These are phyloP conservation scores for Grammomys dolichurus DNA, from an alignment of 2,113 vertebrate genomes.

Conservation along the genomic window DNA sequence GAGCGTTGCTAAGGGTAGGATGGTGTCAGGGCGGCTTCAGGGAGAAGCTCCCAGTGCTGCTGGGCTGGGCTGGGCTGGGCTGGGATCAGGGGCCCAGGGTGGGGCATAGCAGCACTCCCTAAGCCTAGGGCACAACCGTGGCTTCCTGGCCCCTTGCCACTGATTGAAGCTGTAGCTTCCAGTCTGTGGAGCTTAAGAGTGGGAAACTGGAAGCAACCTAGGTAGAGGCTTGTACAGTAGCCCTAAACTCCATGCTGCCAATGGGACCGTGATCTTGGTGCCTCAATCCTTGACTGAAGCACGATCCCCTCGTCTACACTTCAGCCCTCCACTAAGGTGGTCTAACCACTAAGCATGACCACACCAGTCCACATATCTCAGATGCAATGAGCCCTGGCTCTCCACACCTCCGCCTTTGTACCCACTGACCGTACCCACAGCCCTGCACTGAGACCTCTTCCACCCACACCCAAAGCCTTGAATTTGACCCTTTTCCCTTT, in stretches of 20 bases:
- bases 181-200: constrained; percentile 26
- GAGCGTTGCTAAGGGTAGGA: constrained; percentile 81
- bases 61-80: constrained; percentile 65
- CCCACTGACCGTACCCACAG: not conserved
- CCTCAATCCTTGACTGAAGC: constrained; percentile 22
- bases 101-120: constrained; percentile 79
- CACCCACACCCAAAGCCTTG: not conserved
- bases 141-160: constrained; percentile 70
- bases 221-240: not conserved
- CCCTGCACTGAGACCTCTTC: not conserved
- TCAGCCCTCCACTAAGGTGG: not conserved
- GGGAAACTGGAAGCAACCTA: not conserved
- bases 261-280: not conserved
- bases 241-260: not conserved
- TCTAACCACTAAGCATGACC: not conserved
- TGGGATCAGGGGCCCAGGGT: constrained; percentile 74
- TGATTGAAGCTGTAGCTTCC: constrained; percentile 47
- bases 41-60: constrained; percentile 79
- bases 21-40: constrained; percentile 76
- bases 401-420: not conserved
- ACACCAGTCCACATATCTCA: not conserved
- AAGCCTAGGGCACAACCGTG: constrained; percentile 70
- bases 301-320: not conserved
- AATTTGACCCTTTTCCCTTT: not conserved
- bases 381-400: not conserved